Evolutionary conservation across 2,888 invertebrate species (phyloP).

Genomic region (Pollenia amentaria): DNA sequence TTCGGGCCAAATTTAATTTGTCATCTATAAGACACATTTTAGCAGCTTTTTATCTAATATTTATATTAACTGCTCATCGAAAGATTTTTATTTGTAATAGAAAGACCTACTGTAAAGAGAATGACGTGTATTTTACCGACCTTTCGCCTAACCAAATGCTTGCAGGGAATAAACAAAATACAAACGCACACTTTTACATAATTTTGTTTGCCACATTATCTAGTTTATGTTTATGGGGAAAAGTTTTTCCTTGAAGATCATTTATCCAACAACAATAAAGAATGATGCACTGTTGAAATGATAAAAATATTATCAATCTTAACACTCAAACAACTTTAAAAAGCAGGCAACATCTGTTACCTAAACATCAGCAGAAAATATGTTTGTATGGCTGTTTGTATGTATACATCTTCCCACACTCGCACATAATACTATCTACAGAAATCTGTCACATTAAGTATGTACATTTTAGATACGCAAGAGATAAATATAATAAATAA

Average conservation of each 20-base stretch:
- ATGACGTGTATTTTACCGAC: too few relatives aligned
- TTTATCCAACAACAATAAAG: conserved; percentile 41
- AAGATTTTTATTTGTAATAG: too few relatives aligned
- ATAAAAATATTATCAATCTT: conserved; percentile 72
- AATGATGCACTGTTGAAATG: conserved; percentile 61
- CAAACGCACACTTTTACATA: neutral
- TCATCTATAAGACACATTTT: too few relatives aligned
- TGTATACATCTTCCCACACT: neutral
- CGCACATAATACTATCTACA: neutral
- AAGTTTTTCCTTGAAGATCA: conserved; percentile 54
- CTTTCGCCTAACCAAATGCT: too few relatives aligned
- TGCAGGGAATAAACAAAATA: neutral
- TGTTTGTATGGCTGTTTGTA: too few relatives aligned
- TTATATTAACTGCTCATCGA: too few relatives aligned
- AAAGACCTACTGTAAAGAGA: too few relatives aligned
- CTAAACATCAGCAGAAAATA: conserved; percentile 24
- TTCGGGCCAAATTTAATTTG: too few relatives aligned
- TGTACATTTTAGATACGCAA: neutral
- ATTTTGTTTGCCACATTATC: conserved; percentile 51
- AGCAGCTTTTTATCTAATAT: too few relatives aligned
- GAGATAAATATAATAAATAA: too few relatives aligned
- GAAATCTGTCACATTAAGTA: neutral
- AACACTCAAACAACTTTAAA: conserved; percentile 61
- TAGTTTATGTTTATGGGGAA: conserved; percentile 50
- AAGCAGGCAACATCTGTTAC: conserved; percentile 69